Evolutionary conservation across 1,140 invertebrate genomes (phyloP), one percentile per base, ranked within the genome.

Genomic region (Anoplophora glabripennis): DNA sequence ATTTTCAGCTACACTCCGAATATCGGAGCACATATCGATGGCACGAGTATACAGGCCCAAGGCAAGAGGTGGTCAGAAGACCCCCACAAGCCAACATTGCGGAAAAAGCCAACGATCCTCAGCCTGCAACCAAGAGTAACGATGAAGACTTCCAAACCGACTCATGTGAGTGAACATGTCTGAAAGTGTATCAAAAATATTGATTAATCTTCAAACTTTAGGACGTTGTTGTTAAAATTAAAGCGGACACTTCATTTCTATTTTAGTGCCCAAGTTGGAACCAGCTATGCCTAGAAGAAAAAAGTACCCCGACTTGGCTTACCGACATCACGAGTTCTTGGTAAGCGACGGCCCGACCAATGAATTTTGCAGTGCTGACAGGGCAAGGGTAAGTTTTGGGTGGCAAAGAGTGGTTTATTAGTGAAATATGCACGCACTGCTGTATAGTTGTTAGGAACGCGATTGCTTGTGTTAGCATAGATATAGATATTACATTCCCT

Each of bases 11-110:
- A 81, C 90, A 93, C 80, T 92, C 90, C 71, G 90, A 93, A 78
- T 93, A 93, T 79, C 82, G 89, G 81, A 93, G 90, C 84, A 93
- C 90, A 66, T 93, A 92, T 83, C 85, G 88, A 85, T 93, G 91
- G 91, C 90, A 93, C 84, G 89, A 92, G 77, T 91, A 89, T 80
- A 89, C 88, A 57, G 86, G 86, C 46, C 81, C 82, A 44, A 77
- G 83, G 57, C 81, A 81, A 62, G 81, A 83, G 57, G 76, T 81
- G 71, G 71, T 81, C 70, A 77, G 84, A 75, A 81, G 84, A 77
- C 78, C 86, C 76, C 83, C 86, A 71, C 79, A 79, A 80, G 77
- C 74, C 79, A 82, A 72, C 75, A 68, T 79, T 76, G 73, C 81
- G 76, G 78, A 70, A 68, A 67, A 67, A 78, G 66, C 78, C 77